Conservation (phyloP, 1,140 invertebrate genomes). For the Brevipalpus yothersi region DNA sequence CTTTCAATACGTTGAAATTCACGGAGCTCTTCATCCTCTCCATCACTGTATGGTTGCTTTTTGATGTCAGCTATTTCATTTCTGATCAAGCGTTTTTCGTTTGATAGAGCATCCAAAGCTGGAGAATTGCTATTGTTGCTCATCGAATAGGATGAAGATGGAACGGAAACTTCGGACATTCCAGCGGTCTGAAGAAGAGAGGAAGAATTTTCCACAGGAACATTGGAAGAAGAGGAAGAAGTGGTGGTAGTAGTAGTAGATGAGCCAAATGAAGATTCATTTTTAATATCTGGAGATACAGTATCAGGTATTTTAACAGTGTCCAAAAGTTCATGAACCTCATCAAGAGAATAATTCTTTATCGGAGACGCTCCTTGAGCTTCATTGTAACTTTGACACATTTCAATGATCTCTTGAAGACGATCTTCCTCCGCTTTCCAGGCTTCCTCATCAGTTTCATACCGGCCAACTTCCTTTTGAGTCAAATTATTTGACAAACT, state of each 20-base stretch:
- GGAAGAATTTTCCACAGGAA: not conserved
- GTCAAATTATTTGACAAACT: no score
- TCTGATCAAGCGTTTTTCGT: not conserved
- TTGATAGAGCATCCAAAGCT: not conserved
- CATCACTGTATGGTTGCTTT: not conserved
- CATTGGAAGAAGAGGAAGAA: not conserved
- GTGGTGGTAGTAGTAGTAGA: not conserved
- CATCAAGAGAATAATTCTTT: not conserved
- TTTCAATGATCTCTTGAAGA: not conserved
- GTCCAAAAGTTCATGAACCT: not conserved
- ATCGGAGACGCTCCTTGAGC: not conserved
- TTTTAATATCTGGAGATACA: not conserved
- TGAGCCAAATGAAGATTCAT: not conserved
- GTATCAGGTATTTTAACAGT: not conserved
- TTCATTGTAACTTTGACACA: not conserved
- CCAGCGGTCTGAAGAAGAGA: not conserved
- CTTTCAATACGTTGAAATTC: constrained; percentile 7
- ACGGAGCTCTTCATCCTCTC: constrained; percentile 5
- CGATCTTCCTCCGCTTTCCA: not conserved
- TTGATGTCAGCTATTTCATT: not conserved
- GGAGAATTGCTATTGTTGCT: not conserved
- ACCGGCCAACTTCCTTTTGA: not conserved
- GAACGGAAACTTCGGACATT: not conserved
- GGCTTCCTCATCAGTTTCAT: not conserved
- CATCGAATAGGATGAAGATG: not conserved